Conservation (phyloP, 2,888 invertebrate species). For the Zygothrica quintamaculata region DNA sequence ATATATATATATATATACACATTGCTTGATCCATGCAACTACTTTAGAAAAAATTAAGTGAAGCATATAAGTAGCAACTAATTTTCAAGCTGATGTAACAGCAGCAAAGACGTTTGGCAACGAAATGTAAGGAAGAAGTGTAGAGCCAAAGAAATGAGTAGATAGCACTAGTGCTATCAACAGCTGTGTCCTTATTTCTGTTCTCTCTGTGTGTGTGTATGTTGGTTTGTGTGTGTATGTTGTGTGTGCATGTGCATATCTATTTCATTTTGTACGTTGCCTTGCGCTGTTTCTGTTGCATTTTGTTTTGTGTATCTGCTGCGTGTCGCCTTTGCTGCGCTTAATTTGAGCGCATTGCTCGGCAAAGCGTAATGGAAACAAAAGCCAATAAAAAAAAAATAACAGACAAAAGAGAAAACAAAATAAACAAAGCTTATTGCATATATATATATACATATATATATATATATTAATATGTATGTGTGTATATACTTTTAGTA, state of each 20-base stretch:
- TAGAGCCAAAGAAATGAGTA: conserved; percentile 29
- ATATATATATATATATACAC: conserved; percentile 23
- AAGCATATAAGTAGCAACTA: conserved; percentile 79
- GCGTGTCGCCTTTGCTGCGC: conserved; percentile 57
- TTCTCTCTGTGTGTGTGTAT: conserved; percentile 14
- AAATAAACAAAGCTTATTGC: conserved; percentile 60
- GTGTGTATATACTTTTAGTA: conserved; percentile 4
- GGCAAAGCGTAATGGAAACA: conserved; percentile 58
- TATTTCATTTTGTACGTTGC: conserved; percentile 6
- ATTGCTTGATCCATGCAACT: conserved; percentile 70
- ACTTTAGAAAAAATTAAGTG: conserved; percentile 79
- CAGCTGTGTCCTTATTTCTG: conserved; percentile 48
- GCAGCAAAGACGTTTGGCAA: conserved; percentile 36
- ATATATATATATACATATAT: conserved; percentile 20
- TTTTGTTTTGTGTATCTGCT: conserved; percentile 1
- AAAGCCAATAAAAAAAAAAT: too few relatives aligned
- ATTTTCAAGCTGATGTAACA: conserved; percentile 78
- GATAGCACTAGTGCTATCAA: conserved; percentile 40
- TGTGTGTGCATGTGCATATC: conserved; percentile 35
- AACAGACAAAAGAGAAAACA: too few relatives aligned
- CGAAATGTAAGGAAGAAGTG: conserved; percentile 27
- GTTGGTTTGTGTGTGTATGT: conserved; percentile 9
- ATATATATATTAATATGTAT: too few relatives aligned
- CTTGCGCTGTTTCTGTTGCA: background rate
- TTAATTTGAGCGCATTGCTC: conserved; percentile 73